phyloP scores from a whole-genome alignment of 1,140 invertebrate species.

The Bombus fervidus region DNA sequence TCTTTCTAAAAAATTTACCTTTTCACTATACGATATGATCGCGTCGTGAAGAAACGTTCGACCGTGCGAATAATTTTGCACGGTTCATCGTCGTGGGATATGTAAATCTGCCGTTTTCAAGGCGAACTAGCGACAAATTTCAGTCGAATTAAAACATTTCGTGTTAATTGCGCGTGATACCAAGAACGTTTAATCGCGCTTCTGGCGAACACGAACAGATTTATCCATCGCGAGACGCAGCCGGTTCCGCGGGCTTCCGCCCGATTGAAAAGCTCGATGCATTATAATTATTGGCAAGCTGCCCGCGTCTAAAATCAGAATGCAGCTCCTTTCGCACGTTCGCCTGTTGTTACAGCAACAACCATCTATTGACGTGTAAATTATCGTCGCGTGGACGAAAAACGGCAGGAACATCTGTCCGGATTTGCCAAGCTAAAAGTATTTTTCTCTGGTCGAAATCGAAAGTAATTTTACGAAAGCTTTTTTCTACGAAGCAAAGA shows the following conservation, averaged over 20 bases:
- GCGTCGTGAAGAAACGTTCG: no score
- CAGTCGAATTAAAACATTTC: not conserved
- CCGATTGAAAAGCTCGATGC: not conserved
- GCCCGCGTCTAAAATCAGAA: constrained; percentile 30
- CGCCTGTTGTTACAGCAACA: not conserved
- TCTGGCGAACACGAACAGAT: not conserved
- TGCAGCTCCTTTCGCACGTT: not conserved
- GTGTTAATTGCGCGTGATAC: not conserved
- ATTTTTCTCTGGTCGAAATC: no score
- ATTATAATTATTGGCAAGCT: constrained; percentile 1
- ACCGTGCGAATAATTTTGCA: no score
- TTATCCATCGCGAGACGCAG: not conserved
- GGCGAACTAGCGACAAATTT: constrained; percentile 6
- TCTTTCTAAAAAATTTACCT: not conserved
- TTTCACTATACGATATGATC: not conserved
- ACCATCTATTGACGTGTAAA: not conserved
- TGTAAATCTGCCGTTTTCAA: not conserved
- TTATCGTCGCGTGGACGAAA: not conserved
- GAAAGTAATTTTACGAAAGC: not conserved
- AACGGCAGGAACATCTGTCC: not conserved
- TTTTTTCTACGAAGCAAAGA: not conserved
- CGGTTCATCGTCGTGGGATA: not conserved
- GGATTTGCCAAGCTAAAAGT: no score
- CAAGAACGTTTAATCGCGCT: not conserved
- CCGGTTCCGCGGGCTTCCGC: not conserved